Percentiles rank a stretch among this genome's conserved stretches.
phyloP scores from a whole-genome alignment of 2,888 invertebrate genomes.

The Synergus gifuensis region DNA sequence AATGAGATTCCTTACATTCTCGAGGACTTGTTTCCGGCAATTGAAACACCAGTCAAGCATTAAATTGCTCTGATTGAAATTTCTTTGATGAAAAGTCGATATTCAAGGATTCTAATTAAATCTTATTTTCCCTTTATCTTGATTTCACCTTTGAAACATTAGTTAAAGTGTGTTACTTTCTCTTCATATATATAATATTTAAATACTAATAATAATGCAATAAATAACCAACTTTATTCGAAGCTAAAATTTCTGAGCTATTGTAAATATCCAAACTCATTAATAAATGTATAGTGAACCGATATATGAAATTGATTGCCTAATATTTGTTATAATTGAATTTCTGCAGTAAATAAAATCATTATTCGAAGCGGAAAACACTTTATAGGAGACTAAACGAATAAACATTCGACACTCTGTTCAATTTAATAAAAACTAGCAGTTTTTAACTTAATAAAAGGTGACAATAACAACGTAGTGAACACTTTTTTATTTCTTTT shows the following conservation, averaged over 20 bases:
- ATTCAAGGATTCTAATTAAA: constrained; percentile 12
- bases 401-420: background rate
- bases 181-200: no score
- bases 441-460: background rate
- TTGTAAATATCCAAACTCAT: no score
- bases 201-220: background rate
- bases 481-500: background rate
- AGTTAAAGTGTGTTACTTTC: background rate
- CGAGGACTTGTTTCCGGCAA: constrained; percentile 36
- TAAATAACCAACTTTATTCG: background rate
- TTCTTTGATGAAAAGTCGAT: background rate
- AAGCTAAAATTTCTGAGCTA: background rate
- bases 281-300: no score
- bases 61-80: constrained; percentile 32
- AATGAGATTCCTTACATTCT: constrained; percentile 40
- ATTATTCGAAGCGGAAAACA: background rate
- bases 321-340: background rate
- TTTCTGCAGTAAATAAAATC: background rate
- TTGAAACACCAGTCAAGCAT: constrained; percentile 31
- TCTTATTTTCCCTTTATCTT: background rate
- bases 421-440: background rate
- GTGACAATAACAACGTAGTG: background rate
- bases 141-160: background rate
- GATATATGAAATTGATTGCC: background rate
- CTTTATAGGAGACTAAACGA: background rate